Evolutionary conservation across 2,797 vertebrate species (phyloP).

Genomic region (Coregonus sp.): DNA sequence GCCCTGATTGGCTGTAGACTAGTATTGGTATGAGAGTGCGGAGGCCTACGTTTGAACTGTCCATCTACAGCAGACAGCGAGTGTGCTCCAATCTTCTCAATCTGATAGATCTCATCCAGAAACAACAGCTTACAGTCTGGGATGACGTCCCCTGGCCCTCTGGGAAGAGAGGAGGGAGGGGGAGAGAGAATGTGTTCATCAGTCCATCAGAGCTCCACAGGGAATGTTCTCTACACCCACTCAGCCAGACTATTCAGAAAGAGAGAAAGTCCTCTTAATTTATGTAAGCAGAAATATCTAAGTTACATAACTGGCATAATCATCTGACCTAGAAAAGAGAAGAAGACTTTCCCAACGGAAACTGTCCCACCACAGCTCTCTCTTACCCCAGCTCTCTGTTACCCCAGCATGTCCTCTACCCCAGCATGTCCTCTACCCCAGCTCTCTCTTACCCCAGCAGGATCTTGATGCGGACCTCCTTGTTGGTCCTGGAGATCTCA

Average conservation of each 20-base stretch:
- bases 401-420: slow-evolving; percentile 79
- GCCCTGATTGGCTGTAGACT: background rate
- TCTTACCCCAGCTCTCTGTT: slow-evolving; percentile 53
- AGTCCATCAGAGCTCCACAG: background rate
- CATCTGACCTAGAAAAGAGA: no score
- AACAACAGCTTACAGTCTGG: slow-evolving; percentile 92
- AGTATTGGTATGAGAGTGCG: background rate
- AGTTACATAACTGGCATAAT: background rate
- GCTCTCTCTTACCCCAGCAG: slow-evolving; percentile 86
- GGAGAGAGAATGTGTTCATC: background rate
- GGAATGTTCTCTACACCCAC: background rate
- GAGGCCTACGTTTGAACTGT: slow-evolving; percentile 91
- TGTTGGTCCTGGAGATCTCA: slow-evolving; percentile 93
- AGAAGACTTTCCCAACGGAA: no score
- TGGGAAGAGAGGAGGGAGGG: slow-evolving; percentile 56
- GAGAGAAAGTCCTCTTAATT: background rate
- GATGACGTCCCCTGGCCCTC: slow-evolving; percentile 87
- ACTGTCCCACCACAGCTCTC: no score
- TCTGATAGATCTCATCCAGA: slow-evolving; percentile 94
- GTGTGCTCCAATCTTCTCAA: slow-evolving; percentile 89
- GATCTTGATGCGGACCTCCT: slow-evolving; percentile 93
- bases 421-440: no score
- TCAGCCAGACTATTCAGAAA: background rate
- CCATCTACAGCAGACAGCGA: slow-evolving; percentile 89
- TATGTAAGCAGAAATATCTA: background rate